Percentiles rank a stretch among this genome's conserved stretches.
Conservation (phyloP, 2,797 vertebrate species). For the Dendrocincla tyrannina region DNA sequence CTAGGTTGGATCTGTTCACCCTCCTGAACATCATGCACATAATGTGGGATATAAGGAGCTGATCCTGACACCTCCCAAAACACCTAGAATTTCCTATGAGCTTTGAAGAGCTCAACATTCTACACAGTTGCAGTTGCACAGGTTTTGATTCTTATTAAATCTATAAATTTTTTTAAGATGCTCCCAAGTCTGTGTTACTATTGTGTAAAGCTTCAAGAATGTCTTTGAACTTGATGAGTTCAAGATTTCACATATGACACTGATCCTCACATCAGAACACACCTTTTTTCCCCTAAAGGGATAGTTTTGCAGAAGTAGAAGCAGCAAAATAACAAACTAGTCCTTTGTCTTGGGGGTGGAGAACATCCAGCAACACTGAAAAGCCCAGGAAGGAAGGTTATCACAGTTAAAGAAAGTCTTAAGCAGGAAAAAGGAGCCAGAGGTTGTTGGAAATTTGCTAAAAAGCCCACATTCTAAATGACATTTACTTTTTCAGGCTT, state of each 20-base stretch:
- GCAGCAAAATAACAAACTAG: background rate
- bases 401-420: background rate
- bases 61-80: background rate
- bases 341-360: rapidly evolving
- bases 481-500: background rate
- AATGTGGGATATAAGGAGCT: background rate
- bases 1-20: background rate
- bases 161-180: background rate
- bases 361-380: background rate
- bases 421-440: background rate
- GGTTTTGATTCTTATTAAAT: background rate
- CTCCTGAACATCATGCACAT: background rate
- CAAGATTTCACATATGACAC: background rate
- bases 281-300: rapidly evolving
- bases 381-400: background rate
- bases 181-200: background rate
- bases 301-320: background rate
- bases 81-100: background rate
- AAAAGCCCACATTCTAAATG: background rate
- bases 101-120: background rate
- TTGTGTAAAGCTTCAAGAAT: background rate
- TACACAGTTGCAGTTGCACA: background rate
- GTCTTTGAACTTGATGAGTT: background rate
- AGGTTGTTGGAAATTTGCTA: background rate
- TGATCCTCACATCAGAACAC: background rate